A percentile compares a stretch with the other conserved stretches of the same genome.
These are phyloP conservation scores for Threskiornis aethiopicus DNA, from an alignment of 2,797 vertebrate genomes.

Conservation along the genomic window DNA sequence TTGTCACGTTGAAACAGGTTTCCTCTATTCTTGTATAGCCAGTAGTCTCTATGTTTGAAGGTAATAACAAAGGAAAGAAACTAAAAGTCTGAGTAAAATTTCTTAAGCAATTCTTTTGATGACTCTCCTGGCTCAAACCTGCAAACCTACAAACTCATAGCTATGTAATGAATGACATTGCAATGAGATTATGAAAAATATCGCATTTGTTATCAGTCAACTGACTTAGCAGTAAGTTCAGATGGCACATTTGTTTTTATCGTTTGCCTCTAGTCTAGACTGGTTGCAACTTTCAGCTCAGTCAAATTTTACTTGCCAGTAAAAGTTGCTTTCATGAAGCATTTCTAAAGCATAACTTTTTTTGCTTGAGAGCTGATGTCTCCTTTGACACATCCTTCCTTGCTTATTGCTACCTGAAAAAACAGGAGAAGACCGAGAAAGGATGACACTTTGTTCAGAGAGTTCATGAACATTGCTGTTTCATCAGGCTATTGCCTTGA, in stretches of 20 bases:
- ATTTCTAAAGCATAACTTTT: background rate
- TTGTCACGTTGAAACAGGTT: background rate
- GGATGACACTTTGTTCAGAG: background rate
- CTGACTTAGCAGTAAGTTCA: background rate
- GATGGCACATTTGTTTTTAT: background rate
- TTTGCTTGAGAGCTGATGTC: background rate
- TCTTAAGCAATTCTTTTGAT: background rate
- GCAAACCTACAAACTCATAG: background rate
- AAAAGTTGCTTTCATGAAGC: background rate
- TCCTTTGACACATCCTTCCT: background rate
- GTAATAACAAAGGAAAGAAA: background rate
- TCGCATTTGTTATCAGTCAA: background rate
- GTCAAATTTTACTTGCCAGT: background rate
- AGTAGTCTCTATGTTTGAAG: background rate
- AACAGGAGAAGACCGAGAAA: background rate
- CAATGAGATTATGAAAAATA: background rate
- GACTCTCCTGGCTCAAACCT: background rate
- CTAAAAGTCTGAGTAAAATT: background rate
- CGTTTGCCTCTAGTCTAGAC: background rate
- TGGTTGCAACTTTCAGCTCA: background rate
- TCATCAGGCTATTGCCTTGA: background rate
- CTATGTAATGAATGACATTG: background rate
- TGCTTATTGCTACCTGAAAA: background rate
- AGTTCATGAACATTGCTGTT: background rate
- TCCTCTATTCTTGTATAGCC: background rate